phyloP scores from a whole-genome alignment of 2,797 vertebrate genomes.

The Pseudocheirus occidentalis region DNA sequence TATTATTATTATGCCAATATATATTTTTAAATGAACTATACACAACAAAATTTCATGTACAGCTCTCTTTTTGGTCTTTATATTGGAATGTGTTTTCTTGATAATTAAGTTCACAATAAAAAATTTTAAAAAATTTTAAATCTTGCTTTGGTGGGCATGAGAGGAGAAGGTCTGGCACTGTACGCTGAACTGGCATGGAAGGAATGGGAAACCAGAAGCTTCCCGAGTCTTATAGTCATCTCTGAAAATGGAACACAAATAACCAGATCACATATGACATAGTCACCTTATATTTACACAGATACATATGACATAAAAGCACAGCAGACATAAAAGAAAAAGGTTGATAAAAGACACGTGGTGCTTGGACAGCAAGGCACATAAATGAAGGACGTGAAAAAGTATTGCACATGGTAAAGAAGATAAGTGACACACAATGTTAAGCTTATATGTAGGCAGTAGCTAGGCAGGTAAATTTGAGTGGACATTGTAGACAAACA shows the following conservation, averaged over 20 bases:
- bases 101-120: not conserved
- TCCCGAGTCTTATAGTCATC: not conserved
- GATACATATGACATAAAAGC: not conserved
- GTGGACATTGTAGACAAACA: not conserved
- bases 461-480: not conserved
- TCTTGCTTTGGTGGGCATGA: not conserved
- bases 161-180: not conserved
- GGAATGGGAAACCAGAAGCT: not conserved
- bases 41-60: not conserved
- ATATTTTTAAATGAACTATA: not conserved
- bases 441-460: not conserved
- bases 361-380: not conserved
- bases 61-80: not conserved
- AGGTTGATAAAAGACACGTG: not conserved
- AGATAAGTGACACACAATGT: not conserved
- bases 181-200: not conserved
- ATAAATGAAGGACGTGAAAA: conserved; percentile 1
- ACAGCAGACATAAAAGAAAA: not conserved
- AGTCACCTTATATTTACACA: not conserved
- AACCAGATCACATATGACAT: not conserved
- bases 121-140: not conserved
- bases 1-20: not conserved
- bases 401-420: not conserved
- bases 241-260: not conserved
- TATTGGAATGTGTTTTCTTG: not conserved